phyloP scores from a whole-genome alignment of 2,888 invertebrate genomes.

The Megamerina dolium region DNA sequence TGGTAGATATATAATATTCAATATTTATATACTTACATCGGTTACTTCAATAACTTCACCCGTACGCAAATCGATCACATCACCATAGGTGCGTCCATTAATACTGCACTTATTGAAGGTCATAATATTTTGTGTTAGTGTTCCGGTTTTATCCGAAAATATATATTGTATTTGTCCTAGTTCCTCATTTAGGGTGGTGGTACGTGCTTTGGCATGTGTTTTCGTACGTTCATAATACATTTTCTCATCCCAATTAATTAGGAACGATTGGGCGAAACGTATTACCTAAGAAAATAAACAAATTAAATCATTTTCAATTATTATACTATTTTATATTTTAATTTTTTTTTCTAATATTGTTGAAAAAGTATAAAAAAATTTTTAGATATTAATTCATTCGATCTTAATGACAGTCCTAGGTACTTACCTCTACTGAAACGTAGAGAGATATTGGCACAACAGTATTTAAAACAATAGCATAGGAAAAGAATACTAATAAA shows the following conservation, averaged over 20 bases:
- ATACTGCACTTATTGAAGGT: conserved; percentile 99
- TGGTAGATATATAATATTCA: neutral
- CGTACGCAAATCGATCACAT: conserved; percentile 77
- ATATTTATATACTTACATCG: conserved; percentile 58
- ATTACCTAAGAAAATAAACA: conserved; percentile 61
- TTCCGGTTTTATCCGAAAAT: conserved; percentile 99
- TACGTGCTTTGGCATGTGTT: conserved; percentile 90
- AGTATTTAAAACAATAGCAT: conserved; percentile 98
- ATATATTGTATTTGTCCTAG: conserved; percentile 98
- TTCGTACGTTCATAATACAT: conserved; percentile 91
- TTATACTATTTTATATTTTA: neutral
- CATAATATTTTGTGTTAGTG: conserved; percentile 99
- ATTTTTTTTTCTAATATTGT: neutral
- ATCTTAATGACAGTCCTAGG: too few species aligned
- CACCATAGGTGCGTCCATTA: conserved; percentile 86
- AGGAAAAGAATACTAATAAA: conserved; percentile 96
- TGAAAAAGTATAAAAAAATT: neutral
- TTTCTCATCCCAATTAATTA: conserved; percentile 98
- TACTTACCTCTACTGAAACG: conserved; percentile 82
- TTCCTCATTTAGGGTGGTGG: conserved; percentile 97
- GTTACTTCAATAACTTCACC: conserved; percentile 82
- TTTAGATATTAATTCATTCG: too few species aligned
- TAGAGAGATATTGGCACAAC: conserved; percentile 99
- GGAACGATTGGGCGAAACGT: conserved; percentile 94
- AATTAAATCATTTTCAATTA: too few species aligned